These are phyloP conservation scores for Onthophagus sagittarius DNA, from an alignment of 2,888 invertebrate species.

Conservation along the genomic window DNA sequence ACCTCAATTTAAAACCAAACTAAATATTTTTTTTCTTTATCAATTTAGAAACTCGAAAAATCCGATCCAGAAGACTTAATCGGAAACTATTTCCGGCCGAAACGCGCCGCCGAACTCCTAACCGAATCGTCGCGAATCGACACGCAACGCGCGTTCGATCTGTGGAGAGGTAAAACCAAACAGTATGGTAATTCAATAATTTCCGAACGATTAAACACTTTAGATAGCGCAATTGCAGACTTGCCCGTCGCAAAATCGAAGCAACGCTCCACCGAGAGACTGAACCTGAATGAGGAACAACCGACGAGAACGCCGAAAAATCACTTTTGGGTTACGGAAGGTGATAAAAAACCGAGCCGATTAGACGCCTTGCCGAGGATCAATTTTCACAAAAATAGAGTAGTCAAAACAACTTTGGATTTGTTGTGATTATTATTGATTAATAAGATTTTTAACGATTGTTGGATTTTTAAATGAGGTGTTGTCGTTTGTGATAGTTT, in stretches of 20 bases:
- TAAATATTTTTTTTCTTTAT: constrained; percentile 7
- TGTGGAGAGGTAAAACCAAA: constrained; percentile 52
- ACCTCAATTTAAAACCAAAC: no score
- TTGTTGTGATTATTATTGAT: constrained; percentile 30
- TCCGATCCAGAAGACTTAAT: constrained; percentile 58
- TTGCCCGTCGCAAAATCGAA: constrained; percentile 32
- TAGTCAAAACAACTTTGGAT: constrained; percentile 38
- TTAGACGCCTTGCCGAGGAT: constrained; percentile 46
- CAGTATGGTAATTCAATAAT: neutral
- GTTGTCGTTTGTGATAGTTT: no score
- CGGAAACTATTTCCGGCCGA: constrained; percentile 69
- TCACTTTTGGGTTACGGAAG: constrained; percentile 17
- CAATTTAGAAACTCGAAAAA: constrained; percentile 51
- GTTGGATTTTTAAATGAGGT: no score
- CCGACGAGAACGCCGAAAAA: constrained; percentile 17
- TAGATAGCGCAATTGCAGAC: constrained; percentile 9
- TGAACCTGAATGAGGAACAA: constrained; percentile 27
- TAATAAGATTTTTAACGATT: no score
- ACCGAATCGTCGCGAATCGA: constrained; percentile 56
- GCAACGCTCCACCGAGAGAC: constrained; percentile 37
- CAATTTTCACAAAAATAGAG: constrained; percentile 34
- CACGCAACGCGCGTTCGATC: constrained; percentile 52
- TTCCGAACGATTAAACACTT: neutral
- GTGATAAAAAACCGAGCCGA: constrained; percentile 38
- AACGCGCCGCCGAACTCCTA: constrained; percentile 59